phyloP scores from a whole-genome alignment of 2,113 vertebrate genomes.

The Alexandromys fortis region DNA sequence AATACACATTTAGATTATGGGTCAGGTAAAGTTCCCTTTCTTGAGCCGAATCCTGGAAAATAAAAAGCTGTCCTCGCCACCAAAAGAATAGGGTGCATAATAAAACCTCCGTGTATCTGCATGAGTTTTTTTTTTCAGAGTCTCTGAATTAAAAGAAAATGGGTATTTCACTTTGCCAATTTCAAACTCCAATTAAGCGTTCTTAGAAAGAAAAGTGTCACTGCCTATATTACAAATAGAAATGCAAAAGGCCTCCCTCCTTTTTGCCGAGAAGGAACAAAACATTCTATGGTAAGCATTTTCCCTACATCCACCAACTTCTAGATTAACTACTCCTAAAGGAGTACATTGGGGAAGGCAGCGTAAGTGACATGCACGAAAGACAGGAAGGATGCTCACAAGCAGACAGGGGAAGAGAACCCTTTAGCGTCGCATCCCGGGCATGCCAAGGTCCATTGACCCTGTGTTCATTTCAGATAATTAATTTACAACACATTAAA shows the following conservation, averaged over 20 bases:
- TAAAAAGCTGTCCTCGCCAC: slow-evolving; percentile 42
- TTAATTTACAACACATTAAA: slow-evolving; percentile 94
- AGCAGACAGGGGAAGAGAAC: slow-evolving; percentile 83
- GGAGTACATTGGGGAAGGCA: slow-evolving; percentile 78
- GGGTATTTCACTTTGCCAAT: slow-evolving; percentile 27
- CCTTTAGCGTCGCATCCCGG: slow-evolving; percentile 81
- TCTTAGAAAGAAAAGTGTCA: background rate
- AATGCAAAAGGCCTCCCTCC: background rate
- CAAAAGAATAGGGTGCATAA: background rate
- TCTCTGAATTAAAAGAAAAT: slow-evolving; percentile 63
- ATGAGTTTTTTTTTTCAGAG: slow-evolving; percentile 48
- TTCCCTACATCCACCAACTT: slow-evolving; percentile 83
- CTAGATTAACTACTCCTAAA: slow-evolving; percentile 81
- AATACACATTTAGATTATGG: slow-evolving; percentile 37
- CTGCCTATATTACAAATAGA: slow-evolving; percentile 43
- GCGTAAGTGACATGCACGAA: slow-evolving; percentile 62
- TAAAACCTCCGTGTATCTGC: slow-evolving; percentile 44
- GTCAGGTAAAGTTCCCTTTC: slow-evolving; percentile 63
- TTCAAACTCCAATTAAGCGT: slow-evolving; percentile 44
- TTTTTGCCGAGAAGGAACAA: slow-evolving; percentile 67
- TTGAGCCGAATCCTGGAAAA: slow-evolving; percentile 61
- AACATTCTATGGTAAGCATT: slow-evolving; percentile 84
- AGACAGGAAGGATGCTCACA: slow-evolving; percentile 59
- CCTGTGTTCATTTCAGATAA: slow-evolving; percentile 89
- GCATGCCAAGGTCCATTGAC: slow-evolving; percentile 90